Evolutionary conservation across 2,888 invertebrate species (phyloP), one percentile per base, ranked within the genome.

Genomic region (Agrypnus murinus): DNA sequence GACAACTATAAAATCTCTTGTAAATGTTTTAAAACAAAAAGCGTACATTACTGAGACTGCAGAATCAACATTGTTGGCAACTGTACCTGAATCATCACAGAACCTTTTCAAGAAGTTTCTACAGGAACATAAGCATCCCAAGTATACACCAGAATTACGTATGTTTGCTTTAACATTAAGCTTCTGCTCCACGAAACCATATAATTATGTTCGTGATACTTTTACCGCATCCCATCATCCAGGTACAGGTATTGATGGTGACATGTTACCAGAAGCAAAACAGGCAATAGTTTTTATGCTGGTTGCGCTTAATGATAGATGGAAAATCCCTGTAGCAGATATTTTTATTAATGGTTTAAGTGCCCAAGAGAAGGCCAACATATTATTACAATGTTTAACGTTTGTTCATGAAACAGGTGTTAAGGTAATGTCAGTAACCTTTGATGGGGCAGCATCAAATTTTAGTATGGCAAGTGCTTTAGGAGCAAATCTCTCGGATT

Each of bases 301-400:
- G 3, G 72, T 75, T 8, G 10, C 46, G 15, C 4, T 78, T 53
- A 78, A 78, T 68, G 72, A 55, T 7, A 14, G 17, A 14, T 78
- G 77, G 78, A 78, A 78, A 69, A 43, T 79, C 3, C 77, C 78
- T 8, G 66, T 79, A 31, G 77, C 73, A 8, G 79, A 79, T 65
- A 79, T 79, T 63, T 63, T 79, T 34, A 68, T 65, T 60, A 45
- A 53, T 36, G 55, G 57, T 25, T 3, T 65, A n/a, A 12, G 8
- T 17, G 62, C n/a, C n/a, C n/a, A n/a, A n/a, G n/a, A n/a, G n/a
- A n/a, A n/a, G n/a, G 9, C 7, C 50, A 19, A 14, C 70, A 75
- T 59, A 74, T 65, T 59, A 57, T 71, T 10, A 74, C 70, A 59
- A 32, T 77, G 76, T 43, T 59, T 75, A 15, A 31, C 55, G 38